A percentile compares a stretch with the other conserved stretches of the same genome.
Conservation (phyloP, 2,888 invertebrate species). For the Sycophila texana region DNA sequence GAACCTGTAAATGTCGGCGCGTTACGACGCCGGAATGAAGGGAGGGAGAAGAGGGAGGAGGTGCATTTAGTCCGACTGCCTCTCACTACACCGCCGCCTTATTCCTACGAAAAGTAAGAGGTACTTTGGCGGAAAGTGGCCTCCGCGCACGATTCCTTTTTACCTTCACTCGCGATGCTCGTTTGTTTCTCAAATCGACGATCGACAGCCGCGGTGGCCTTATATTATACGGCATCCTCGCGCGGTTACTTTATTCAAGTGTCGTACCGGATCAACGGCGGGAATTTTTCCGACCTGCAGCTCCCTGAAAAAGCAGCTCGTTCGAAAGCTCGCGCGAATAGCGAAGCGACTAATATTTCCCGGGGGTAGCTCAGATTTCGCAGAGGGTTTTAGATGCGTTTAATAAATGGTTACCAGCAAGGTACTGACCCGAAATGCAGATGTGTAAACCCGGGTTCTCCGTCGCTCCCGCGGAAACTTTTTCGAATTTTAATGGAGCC, state of each 20-base stretch:
- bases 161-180: background rate
- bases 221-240: background rate
- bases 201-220: background rate
- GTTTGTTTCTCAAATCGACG: background rate
- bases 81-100: background rate
- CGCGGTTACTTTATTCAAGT: too few species aligned
- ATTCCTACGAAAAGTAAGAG: background rate
- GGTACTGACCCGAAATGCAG: background rate
- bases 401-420: background rate
- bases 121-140: background rate
- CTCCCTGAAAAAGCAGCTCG: background rate
- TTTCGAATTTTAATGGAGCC: constrained; percentile 22
- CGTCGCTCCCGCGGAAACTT: constrained; percentile 19
- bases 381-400: background rate
- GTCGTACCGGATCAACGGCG: too few species aligned
- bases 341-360: constrained; percentile 4
- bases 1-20: constrained; percentile 50
- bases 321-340: background rate
- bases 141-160: background rate
- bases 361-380: constrained; percentile 10
- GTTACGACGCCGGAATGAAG: constrained; percentile 23
- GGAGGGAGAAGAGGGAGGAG: background rate
- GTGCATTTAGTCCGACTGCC: background rate
- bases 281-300: too few species aligned
- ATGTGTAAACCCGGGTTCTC: background rate